Evolutionary conservation across 30 jellyfish, hydroid and myxozoan species (phyloP).

Genomic region (Cassiopea xamachana): DNA sequence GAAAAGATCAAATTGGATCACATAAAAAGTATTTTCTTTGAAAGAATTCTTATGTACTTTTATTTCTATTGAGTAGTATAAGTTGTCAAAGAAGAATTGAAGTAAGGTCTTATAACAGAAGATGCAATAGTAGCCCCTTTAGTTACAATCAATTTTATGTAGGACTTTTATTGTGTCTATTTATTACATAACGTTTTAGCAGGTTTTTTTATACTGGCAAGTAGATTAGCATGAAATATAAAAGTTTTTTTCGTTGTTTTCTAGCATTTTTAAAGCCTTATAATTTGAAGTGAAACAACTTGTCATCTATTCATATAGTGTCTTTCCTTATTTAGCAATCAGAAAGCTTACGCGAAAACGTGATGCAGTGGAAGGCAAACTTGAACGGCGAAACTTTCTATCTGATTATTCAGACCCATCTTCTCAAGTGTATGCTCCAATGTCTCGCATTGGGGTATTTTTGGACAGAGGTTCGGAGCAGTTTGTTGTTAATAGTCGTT

Average conservation of each 20-base stretch:
- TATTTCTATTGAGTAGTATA: too few species aligned
- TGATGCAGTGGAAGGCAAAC: constrained; percentile 83
- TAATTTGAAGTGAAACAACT: too few species aligned
- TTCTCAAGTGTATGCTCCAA: constrained; percentile 95
- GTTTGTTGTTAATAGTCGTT: constrained; percentile 83
- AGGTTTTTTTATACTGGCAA: too few species aligned
- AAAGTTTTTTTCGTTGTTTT: too few species aligned
- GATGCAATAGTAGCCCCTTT: too few species aligned
- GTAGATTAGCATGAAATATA: too few species aligned
- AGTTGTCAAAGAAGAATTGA: too few species aligned
- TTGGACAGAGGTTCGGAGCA: constrained; percentile 93
- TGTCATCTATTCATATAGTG: not conserved
- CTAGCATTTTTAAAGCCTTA: too few species aligned
- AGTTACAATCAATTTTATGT: too few species aligned
- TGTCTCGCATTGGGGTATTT: constrained; percentile 97
- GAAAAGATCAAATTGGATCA: constrained; percentile 86
- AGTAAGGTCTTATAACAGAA: too few species aligned
- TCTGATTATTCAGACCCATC: constrained; percentile 89
- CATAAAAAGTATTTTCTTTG: constrained; percentile 60
- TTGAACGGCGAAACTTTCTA: constrained; percentile 88
- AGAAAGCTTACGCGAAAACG: constrained; percentile 86
- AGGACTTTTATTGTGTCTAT: too few species aligned
- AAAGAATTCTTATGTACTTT: not conserved
- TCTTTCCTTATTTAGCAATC: constrained; percentile 64
- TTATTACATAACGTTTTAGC: too few species aligned